phyloP scores from a whole-genome alignment of 2,113 vertebrate species.

The Scalopus aquaticus region DNA sequence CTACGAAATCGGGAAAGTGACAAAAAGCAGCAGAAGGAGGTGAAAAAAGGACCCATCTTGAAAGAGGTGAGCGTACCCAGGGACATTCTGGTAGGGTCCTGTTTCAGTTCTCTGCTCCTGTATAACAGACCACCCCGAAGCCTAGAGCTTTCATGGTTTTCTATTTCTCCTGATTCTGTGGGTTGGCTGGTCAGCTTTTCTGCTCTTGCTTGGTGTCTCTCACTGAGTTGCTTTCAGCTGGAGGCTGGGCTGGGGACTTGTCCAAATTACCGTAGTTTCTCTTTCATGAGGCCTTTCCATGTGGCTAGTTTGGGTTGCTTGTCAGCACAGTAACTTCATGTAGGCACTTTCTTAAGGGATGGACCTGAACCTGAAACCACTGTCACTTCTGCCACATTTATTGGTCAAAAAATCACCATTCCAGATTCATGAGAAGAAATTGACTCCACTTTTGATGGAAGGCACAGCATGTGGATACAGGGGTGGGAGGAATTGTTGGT shows the following conservation, averaged over 20 bases:
- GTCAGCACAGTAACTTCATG: neutral
- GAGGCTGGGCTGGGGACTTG: neutral
- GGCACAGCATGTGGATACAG: neutral
- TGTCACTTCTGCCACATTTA: slow-evolving; percentile 2
- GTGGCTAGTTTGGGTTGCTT: neutral
- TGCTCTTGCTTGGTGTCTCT: neutral
- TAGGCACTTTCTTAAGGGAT: neutral
- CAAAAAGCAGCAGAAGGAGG: neutral
- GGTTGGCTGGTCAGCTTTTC: neutral
- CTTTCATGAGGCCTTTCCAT: neutral
- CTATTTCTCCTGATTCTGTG: neutral
- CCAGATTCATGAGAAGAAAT: neutral
- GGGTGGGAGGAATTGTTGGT: neutral
- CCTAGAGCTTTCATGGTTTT: neutral
- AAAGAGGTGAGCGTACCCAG: neutral
- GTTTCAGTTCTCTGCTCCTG: neutral
- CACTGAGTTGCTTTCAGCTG: neutral
- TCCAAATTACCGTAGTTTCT: neutral
- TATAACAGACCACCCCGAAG: neutral
- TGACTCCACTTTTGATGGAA: neutral
- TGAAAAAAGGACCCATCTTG: neutral
- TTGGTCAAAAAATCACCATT: neutral
- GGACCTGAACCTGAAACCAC: neutral
- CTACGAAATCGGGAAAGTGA: neutral
- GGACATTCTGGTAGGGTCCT: neutral